Percentiles rank a stretch among this genome's conserved stretches.
Conservation (phyloP, 2,888 invertebrate genomes). For the Mechanitis mazaeus region DNA sequence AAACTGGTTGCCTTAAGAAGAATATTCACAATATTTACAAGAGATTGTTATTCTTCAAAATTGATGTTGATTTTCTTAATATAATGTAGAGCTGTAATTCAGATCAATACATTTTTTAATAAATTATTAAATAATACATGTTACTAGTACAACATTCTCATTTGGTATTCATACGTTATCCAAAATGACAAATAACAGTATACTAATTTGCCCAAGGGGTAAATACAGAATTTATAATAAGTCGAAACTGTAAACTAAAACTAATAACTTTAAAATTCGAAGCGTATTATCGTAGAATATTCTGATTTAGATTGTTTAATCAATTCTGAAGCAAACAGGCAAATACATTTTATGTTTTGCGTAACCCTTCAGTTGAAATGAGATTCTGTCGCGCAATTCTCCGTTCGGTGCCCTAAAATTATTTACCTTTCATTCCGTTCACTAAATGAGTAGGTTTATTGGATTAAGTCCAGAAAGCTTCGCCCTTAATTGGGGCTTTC, state of each 20-base stretch:
- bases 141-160: no score
- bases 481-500: constrained; percentile 74
- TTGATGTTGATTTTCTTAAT: no score
- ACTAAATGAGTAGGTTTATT: constrained; percentile 75
- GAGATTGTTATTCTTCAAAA: no score
- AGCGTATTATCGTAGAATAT: constrained; percentile 39
- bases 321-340: constrained; percentile 38
- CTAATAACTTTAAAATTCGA: constrained; percentile 33
- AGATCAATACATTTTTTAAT: no score
- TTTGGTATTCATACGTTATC: background rate
- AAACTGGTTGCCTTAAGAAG: no score
- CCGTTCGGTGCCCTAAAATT: constrained; percentile 58
- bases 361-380: constrained; percentile 44
- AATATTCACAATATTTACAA: no score
- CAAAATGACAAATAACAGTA: constrained; percentile 4
- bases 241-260: constrained; percentile 30
- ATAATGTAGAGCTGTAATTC: no score
- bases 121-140: no score
- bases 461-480: constrained; percentile 75
- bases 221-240: constrained; percentile 19
- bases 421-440: constrained; percentile 72
- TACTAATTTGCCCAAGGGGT: constrained; percentile 1
- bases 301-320: constrained; percentile 43
- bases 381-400: constrained; percentile 47
- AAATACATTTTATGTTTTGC: constrained; percentile 33